A percentile compares a stretch with the other conserved stretches of the same genome.
Evolutionary conservation across 2,797 vertebrate species (phyloP).

Genomic region (Oceanodroma leucorhoa): DNA sequence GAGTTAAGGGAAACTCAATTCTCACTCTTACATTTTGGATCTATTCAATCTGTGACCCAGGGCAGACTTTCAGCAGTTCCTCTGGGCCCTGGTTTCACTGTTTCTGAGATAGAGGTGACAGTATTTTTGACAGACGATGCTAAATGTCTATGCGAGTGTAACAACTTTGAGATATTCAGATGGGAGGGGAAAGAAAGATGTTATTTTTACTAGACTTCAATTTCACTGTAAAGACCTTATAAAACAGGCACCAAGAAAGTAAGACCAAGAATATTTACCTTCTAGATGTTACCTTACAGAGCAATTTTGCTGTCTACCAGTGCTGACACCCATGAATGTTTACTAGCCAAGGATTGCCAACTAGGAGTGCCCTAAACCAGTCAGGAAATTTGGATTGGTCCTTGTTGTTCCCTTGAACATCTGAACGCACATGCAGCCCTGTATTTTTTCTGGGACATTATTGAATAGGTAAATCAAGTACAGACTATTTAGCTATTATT

Average conservation of each 20-base stretch:
- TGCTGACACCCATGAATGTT: neutral
- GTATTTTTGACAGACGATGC: neutral
- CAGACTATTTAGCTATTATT: neutral
- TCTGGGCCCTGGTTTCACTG: neutral
- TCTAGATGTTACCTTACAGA: neutral
- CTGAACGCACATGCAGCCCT: neutral
- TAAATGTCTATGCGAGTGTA: neutral
- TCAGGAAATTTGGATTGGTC: neutral
- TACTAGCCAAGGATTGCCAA: neutral
- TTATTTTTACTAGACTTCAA: conserved; percentile 2
- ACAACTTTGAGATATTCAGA: neutral
- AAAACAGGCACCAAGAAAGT: neutral
- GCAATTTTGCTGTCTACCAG: neutral
- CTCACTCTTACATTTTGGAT: neutral
- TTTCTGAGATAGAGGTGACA: neutral
- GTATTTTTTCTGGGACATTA: neutral
- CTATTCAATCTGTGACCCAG: neutral
- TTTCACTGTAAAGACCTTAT: neutral
- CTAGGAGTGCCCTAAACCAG: neutral
- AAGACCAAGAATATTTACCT: neutral
- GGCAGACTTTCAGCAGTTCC: neutral
- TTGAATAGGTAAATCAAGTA: neutral
- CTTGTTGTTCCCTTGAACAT: neutral
- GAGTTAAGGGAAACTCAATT: neutral
- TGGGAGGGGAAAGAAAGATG: neutral